Evolutionary conservation across 1,140 invertebrate genomes (phyloP).

Genomic region (Diorhabda carinulata): DNA sequence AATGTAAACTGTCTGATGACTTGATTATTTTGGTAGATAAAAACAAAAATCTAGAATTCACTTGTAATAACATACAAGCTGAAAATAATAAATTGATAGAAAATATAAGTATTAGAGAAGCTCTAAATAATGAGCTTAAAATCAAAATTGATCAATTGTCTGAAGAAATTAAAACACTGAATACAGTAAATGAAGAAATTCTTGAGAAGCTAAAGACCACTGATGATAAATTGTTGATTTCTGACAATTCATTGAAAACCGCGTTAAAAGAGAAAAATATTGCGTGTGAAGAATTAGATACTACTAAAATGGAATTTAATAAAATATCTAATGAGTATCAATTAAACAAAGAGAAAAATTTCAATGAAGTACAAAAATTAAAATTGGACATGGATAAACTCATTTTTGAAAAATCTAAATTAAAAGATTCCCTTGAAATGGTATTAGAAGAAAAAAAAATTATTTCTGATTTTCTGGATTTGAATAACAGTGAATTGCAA

Average conservation of each 20-base stretch:
- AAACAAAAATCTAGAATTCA: neutral
- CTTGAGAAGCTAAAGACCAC: too few species aligned
- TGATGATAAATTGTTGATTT: neutral
- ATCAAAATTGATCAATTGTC: too few species aligned
- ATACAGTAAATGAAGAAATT: neutral
- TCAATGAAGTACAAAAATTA: neutral
- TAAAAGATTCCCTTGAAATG: slow-evolving; percentile 11
- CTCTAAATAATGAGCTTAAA: too few species aligned
- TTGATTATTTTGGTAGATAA: neutral
- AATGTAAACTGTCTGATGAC: neutral
- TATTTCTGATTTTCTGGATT: slow-evolving; percentile 25
- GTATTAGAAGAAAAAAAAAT: slow-evolving; percentile 22
- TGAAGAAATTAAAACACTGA: neutral
- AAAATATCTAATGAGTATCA: neutral
- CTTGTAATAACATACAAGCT: neutral
- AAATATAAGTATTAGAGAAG: neutral
- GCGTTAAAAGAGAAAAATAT: neutral
- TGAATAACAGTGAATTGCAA: slow-evolving; percentile 21
- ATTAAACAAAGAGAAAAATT: slow-evolving; percentile 3
- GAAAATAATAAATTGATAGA: neutral
- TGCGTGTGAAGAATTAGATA: slow-evolving; percentile 9
- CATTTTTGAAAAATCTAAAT: neutral
- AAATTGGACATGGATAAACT: neutral
- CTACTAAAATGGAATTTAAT: slow-evolving; percentile 9
- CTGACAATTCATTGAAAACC: neutral